Evolutionary conservation across 2,797 vertebrate species (phyloP).

Genomic region (Ficedula albicollis): DNA sequence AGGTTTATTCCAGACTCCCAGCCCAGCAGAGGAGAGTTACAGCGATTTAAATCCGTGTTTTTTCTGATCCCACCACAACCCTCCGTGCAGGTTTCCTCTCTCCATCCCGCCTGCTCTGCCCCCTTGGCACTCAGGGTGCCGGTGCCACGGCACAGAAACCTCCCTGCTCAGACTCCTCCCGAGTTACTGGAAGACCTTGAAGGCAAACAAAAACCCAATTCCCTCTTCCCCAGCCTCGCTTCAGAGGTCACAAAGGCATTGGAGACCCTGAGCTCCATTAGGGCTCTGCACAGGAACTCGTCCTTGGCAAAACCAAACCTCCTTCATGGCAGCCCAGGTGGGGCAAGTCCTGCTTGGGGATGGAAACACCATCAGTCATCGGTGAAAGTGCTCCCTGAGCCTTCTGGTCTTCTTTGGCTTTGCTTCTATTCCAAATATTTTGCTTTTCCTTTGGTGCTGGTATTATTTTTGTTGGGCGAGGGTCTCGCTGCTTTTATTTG

Average conservation of each 20-base stretch:
- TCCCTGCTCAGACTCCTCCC: not conserved
- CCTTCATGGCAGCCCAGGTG: not conserved
- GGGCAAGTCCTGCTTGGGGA: not conserved
- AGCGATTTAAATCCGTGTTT: not conserved
- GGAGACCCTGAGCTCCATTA: accelerated
- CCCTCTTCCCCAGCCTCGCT: not conserved
- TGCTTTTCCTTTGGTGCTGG: not conserved
- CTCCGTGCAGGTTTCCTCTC: not conserved
- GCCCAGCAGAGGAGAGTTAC: not conserved
- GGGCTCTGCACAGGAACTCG: not conserved
- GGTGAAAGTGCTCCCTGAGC: not conserved
- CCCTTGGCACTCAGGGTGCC: not conserved
- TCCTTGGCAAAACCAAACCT: not conserved
- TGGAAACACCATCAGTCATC: not conserved
- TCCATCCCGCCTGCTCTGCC: not conserved
- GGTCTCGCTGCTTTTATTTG: not conserved
- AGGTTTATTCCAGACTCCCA: not conserved
- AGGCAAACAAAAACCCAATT: not conserved
- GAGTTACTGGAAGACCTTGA: not conserved
- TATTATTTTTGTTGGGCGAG: not conserved
- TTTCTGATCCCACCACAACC: not conserved
- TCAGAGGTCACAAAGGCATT: accelerated
- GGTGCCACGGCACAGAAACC: accelerated
- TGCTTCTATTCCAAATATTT: conserved; percentile 17
- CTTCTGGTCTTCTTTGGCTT: not conserved